Percentiles rank a stretch among this genome's conserved stretches.
Conservation (phyloP, 1,140 invertebrate species). For the Lasioglossum baleicum region DNA sequence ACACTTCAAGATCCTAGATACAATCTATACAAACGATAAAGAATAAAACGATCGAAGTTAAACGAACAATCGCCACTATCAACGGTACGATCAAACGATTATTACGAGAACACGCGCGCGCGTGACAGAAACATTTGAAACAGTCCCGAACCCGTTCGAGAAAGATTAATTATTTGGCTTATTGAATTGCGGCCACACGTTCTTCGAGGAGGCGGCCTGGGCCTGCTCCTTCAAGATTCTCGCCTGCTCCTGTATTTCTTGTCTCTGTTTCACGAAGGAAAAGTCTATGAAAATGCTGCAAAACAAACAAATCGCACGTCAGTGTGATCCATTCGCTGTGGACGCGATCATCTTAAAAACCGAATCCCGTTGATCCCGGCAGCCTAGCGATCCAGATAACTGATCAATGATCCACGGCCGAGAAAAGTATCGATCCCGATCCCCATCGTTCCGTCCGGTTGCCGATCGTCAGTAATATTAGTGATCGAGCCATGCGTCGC, state of each 20-base stretch:
- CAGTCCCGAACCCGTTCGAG: conserved; percentile 51
- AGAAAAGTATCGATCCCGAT: too few relatives aligned
- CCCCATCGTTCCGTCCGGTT: too few relatives aligned
- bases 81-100: conserved; percentile 3
- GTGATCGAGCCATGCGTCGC: too few relatives aligned
- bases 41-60: not conserved
- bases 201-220: conserved; percentile 74
- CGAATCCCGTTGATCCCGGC: not conserved
- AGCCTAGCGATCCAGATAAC: too few relatives aligned
- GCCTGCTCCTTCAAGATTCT: conserved; percentile 79
- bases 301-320: conserved; percentile 78
- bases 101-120: not conserved
- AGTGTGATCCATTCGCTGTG: conserved; percentile 39
- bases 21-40: not conserved
- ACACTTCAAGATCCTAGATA: not conserved
- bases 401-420: too few relatives aligned
- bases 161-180: conserved; percentile 75
- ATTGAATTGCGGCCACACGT: conserved; percentile 80
- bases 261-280: conserved; percentile 91
- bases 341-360: conserved; percentile 21
- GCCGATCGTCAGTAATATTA: too few relatives aligned
- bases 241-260: conserved; percentile 82
- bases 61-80: conserved; percentile 4
- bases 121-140: conserved; percentile 53
- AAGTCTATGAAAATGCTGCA: conserved; percentile 86